Base-by-base conservation (phyloP, 2,888 invertebrate genomes). In the Thumatha senex region DNA sequence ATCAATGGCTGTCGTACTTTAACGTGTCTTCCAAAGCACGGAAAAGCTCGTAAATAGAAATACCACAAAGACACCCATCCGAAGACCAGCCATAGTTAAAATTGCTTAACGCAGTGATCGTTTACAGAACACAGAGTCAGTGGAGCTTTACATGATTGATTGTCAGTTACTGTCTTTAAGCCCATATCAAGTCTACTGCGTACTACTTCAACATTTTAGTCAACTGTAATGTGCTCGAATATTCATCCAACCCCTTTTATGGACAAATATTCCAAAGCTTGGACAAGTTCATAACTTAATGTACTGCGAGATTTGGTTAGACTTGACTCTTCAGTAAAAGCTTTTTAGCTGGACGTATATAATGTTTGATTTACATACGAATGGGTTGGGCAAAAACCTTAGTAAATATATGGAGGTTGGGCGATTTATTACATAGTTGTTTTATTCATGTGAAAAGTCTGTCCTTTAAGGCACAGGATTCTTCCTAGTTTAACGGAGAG, bases 241-340 rank as follows among this genome's bases (percentile, higher is more conserved):
- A 34, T 49, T 34, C 24, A 39, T 24, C 33, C 14, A 24, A 12
- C 13, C 18, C 33, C 18, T 5, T 49, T 40, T 14, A 40, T 29
- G 13, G 31, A 12, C 12, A 10, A 49, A 39, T 24, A 31, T 49
- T 43, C 38, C 18, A 29, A 41, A 41, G 30, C 12, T 43, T 18
- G 39, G 38, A 44, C 43, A 43, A 42, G 43, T 49, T 43, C 14
- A 14, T 7, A 15, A 43, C 39, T 49, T 24, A 49, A 44, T 49
- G 48, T 49, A 44, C 43, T 43, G 43, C n/a, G 33, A 43, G 48
- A 49, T 44, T 43, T 12, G 18, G 33, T 49, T 49, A 14, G n/a
- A 29, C 24, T 24, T 24, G 18, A 24, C 18, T n/a, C n/a, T 13
- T 29, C 2, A 33, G 18, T 10, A 34, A 13, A 4, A 12, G 43